Base-by-base conservation (phyloP, 2,113 vertebrate genomes). In the Harpagus bidentatus region DNA sequence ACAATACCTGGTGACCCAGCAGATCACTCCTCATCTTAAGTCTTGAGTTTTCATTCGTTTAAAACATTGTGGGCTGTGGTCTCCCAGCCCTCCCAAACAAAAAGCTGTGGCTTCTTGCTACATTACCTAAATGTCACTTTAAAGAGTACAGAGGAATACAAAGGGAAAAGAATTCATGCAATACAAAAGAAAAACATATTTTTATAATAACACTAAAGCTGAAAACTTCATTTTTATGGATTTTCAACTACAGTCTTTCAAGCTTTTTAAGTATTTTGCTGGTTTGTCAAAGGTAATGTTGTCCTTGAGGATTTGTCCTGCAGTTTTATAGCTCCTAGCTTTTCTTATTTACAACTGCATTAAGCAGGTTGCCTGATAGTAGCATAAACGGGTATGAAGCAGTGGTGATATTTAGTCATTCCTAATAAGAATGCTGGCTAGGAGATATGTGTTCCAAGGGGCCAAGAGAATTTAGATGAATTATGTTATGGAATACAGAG, bases 291-390 rank as follows among this genome's bases (percentile, higher is more conserved):
- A 96, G 66, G 71, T 88, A 97, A 82, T 95, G 62, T 13, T 90
- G 84, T 93, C 91, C 96, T 94, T 93, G 91, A 96, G 87, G 91
- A 83, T 91, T 95, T 94, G 50, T 52, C 78, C 91, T 94, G 71
- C 48, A 43, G 67, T 89, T 97, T 96, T 96, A 94, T 50, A 90
- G 93, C 87, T 82, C 58, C 50, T 20, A 91, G 38, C 50, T 72
- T 94, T 88, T 63, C 74, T 96, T 92, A 97, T 96, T 97, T 97
- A 97, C 95, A 93, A 81, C 89, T 86, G 71, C 9, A 20, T 91
- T 94, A 93, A 91, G 78, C 78, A 77, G 74, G 93, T 93, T 17
- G 18, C 84, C 74, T 90, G 86, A 78, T 91, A 94, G 89, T 80
- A 86, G 55, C 94, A 88, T 71, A 95, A 86, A 94, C 78, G 74